Evolutionary conservation across 2,888 invertebrate species (phyloP).

Genomic region (Crossocerus cetratus): DNA sequence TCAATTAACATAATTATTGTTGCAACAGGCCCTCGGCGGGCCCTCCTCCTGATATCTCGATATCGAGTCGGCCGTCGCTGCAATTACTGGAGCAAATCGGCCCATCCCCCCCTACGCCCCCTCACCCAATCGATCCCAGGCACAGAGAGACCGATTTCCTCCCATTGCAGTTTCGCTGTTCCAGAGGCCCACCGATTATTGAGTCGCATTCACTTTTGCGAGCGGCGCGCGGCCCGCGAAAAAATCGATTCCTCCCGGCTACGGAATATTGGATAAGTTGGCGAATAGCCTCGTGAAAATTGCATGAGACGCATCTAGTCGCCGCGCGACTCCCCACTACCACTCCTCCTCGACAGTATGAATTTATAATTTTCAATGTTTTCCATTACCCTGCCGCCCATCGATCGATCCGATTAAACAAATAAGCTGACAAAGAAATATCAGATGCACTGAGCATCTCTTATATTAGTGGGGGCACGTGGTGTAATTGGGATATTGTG

Average conservation of each 20-base stretch:
- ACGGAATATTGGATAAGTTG: background rate
- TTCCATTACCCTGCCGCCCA: too few species aligned
- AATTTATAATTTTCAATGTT: background rate
- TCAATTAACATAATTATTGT: slow-evolving; percentile 63
- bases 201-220: background rate
- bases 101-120: slow-evolving; percentile 18
- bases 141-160: slow-evolving; percentile 22
- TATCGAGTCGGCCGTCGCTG: slow-evolving; percentile 42
- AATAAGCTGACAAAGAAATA: too few species aligned
- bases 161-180: slow-evolving; percentile 20
- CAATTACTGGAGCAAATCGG: slow-evolving; percentile 48
- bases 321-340: background rate
- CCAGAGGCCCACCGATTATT: background rate
- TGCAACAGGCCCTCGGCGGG: slow-evolving; percentile 47
- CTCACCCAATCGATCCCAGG: slow-evolving; percentile 34
- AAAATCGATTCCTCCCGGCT: background rate
- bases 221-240: background rate
- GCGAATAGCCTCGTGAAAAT: background rate
- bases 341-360: background rate
- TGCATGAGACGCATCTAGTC: background rate
- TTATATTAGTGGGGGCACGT: too few species aligned
- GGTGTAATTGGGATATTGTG: too few species aligned
- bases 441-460: too few species aligned
- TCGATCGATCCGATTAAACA: too few species aligned
- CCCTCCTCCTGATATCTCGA: slow-evolving; percentile 25